Conservation (phyloP, 2,113 vertebrate genomes). For the Nothoprocta pentlandii region DNA sequence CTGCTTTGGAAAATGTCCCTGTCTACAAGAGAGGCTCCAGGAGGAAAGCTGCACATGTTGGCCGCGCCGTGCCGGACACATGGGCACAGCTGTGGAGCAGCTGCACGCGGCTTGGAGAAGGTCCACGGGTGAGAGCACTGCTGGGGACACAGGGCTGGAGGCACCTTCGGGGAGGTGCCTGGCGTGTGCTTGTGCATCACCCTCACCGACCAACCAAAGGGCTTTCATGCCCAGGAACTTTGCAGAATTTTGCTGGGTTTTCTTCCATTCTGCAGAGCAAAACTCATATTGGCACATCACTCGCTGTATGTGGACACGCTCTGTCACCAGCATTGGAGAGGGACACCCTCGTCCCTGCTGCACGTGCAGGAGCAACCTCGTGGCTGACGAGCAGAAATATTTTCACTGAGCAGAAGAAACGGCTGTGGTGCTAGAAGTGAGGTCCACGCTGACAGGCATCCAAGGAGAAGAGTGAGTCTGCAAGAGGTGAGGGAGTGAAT, state of each 20-base stretch:
- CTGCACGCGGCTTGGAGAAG: not conserved
- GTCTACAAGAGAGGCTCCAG: not conserved
- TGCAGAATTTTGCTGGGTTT: not conserved
- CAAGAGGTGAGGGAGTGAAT: not conserved
- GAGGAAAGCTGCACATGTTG: not conserved
- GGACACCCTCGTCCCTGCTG: not conserved
- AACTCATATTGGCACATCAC: rapidly evolving
- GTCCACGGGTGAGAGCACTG: not conserved
- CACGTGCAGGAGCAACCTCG: not conserved
- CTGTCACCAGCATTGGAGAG: rapidly evolving
- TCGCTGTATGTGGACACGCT: not conserved
- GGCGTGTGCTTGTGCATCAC: rapidly evolving
- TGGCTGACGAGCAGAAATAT: not conserved
- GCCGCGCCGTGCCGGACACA: not conserved
- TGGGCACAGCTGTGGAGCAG: rapidly evolving
- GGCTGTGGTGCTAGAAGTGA: not conserved
- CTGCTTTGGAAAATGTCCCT: conserved; percentile 4
- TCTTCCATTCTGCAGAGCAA: not conserved
- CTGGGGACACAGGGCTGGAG: not conserved
- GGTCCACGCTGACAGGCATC: rapidly evolving
- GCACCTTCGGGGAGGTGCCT: not conserved
- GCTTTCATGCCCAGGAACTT: not conserved
- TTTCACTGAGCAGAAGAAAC: not conserved
- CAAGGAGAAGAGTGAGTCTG: rapidly evolving
- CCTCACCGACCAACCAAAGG: not conserved